Conservation (phyloP, 2,113 vertebrate species). For the Arizona elegans region DNA sequence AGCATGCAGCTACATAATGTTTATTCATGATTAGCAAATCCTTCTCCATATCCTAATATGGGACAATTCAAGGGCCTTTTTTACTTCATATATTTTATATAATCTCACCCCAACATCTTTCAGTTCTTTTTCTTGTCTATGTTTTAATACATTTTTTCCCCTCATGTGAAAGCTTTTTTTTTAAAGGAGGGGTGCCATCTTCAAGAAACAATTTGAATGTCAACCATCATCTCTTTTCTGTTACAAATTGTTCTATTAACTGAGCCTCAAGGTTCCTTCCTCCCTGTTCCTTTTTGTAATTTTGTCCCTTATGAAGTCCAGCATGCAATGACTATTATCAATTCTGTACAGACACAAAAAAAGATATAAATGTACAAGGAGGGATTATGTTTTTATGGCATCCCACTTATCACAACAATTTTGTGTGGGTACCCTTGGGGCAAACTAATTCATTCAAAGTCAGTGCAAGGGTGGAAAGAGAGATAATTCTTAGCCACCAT, state of each 20-base stretch:
- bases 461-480: not conserved
- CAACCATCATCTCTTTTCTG: not conserved
- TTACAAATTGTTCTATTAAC: not conserved
- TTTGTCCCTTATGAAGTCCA: not conserved
- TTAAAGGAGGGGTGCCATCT: not conserved
- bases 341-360: conserved; percentile 10
- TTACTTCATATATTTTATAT: conserved; percentile 35
- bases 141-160: conserved; percentile 25
- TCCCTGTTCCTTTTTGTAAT: not conserved
- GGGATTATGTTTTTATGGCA: not conserved
- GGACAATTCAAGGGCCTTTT: conserved; percentile 43
- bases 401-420: not conserved
- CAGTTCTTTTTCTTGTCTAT: conserved; percentile 30
- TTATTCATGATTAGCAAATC: conserved; percentile 24
- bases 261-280: not conserved
- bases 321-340: not conserved
- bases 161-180: conserved; percentile 2
- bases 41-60: not conserved
- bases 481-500: not conserved
- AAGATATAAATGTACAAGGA: not conserved
- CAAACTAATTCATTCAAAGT: not conserved
- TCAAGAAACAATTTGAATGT: conserved; percentile 6
- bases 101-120: not conserved
- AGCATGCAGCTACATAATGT: not conserved
- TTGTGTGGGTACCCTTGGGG: not conserved